A percentile compares a stretch with the other conserved stretches of the same genome.
Conservation (phyloP, 1,140 invertebrate species). For the Diachasma alloeum region DNA sequence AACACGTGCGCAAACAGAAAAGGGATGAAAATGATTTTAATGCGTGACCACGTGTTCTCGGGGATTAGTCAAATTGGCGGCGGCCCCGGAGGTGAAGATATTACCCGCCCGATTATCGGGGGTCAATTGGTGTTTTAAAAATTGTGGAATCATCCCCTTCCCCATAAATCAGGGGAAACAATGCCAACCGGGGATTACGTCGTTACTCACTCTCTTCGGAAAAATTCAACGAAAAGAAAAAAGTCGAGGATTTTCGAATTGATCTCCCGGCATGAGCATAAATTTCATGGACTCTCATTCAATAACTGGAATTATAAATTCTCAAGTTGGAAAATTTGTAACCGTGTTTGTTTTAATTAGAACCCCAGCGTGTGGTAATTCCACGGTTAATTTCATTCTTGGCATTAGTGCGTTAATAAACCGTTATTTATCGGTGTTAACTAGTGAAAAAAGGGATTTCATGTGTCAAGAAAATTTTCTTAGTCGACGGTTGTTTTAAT, state of each 20-base stretch:
- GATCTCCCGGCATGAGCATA: conserved; percentile 1
- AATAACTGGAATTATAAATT: conserved; percentile 50
- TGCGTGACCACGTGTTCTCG: conserved; percentile 17
- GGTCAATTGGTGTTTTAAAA: background rate
- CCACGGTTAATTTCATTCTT: conserved; percentile 47
- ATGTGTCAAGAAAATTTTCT: background rate
- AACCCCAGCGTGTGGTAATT: conserved; percentile 45
- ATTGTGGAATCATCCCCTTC: background rate
- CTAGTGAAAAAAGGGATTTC: background rate
- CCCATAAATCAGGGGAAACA: background rate
- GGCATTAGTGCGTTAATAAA: conserved; percentile 52
- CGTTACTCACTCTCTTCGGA: background rate
- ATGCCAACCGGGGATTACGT: background rate
- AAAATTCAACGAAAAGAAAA: background rate
- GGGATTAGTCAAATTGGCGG: conserved; percentile 18
- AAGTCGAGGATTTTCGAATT: background rate
- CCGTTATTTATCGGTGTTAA: conserved; percentile 45
- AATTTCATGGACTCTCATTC: background rate
- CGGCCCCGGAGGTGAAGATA: background rate
- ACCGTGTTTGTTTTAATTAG: conserved; percentile 61
- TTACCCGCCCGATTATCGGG: background rate
- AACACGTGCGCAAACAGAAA: conserved; percentile 19
- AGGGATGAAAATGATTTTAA: conserved; percentile 11
- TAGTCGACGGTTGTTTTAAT: background rate
- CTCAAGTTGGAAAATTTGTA: conserved; percentile 49